Evolutionary conservation across 2,113 vertebrate genomes (phyloP).

Genomic region (Grus americana): DNA sequence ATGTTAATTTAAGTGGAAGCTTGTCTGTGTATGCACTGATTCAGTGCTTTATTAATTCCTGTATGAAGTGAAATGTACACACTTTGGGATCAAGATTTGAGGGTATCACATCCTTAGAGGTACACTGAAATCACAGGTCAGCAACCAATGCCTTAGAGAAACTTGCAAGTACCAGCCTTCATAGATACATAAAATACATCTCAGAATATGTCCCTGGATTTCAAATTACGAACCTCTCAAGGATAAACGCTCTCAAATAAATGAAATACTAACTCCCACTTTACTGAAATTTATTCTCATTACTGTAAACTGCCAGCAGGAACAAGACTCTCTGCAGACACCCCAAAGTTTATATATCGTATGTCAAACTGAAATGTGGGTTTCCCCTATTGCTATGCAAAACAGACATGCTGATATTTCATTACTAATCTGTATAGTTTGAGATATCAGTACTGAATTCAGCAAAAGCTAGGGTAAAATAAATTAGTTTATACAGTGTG

Average conservation of each 20-base stretch:
- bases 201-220: background rate
- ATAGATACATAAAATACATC: background rate
- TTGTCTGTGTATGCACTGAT: background rate
- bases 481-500: background rate
- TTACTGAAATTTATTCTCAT: background rate
- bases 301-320: background rate
- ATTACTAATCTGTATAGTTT: background rate
- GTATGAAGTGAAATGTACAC: background rate
- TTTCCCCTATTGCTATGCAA: background rate
- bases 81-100: background rate
- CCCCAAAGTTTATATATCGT: background rate
- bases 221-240: background rate
- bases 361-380: background rate
- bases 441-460: background rate
- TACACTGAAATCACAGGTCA: background rate
- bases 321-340: background rate
- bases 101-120: background rate
- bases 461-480: background rate
- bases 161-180: background rate
- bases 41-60: background rate
- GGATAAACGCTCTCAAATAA: background rate
- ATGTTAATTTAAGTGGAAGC: background rate
- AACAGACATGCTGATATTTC: background rate
- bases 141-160: background rate
- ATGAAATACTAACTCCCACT: background rate